Evolutionary conservation across 2,797 vertebrate species (phyloP), one percentile per base, ranked within the genome.

Genomic region (Rhabdomys pumilio): DNA sequence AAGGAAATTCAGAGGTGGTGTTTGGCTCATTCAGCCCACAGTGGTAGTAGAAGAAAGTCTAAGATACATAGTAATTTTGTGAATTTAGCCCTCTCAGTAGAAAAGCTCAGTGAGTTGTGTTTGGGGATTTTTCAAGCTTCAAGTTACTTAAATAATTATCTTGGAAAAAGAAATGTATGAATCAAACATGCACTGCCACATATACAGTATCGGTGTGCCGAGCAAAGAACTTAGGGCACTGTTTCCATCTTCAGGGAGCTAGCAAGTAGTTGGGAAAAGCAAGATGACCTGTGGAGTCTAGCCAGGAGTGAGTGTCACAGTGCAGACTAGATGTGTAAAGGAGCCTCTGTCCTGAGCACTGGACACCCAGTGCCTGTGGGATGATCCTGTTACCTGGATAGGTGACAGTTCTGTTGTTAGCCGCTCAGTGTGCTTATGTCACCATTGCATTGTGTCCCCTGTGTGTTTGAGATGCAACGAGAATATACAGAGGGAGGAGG

Each of bases 41-140:
- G 0, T 2, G 15, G 83, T 86, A 65, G 83, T 67, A 57, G 29
- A 53, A 79, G 5, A 10, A 50, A 90, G n/a, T 69, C 26, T 84
- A 59, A 93, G 63, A 61, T 75, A 47, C 3, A 47, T 72, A 47
- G 57, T 63, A 15, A 15, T 65, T 67, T 81, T 73, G n/a, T 44
- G 47, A 84, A 82, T n/a, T 84, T 93, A 82, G 79, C 47, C 79
- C 88, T 82, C 26, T 38, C 24, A 94, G 67, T 63, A n/a, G 41
- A 73, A 83, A 50, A 89, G 38, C 85, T 85, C 29, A n/a, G 88
- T 77, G 29, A 57, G 8, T 82, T 95, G 4, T 80, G 53, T 55
- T 91, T 50, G 44, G 38, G 26, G 47, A 82, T 63, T 82, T 89
- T 90, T 88, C 44, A 80, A 9, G 34, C 76, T 57, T 95, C 73